Conservation (phyloP, 2,113 vertebrate genomes). For the Rana temporaria region DNA sequence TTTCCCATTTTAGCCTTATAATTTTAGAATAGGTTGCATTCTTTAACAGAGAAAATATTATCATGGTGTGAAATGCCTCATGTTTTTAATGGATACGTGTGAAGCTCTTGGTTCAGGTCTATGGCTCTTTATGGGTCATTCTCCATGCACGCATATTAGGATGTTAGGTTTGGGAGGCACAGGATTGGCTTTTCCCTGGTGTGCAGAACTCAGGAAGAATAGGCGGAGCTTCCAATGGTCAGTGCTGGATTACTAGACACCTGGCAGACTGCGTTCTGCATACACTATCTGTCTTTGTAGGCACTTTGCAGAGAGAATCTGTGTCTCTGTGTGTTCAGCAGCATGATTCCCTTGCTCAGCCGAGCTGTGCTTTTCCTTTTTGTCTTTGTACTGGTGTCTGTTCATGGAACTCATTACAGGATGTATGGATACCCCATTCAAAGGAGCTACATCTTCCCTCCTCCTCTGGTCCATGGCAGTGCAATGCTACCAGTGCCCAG, state of each 20-base stretch:
- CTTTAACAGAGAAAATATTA: too few species aligned
- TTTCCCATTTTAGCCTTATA: too few species aligned
- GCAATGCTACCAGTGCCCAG: constrained; percentile 55
- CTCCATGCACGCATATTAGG: too few species aligned
- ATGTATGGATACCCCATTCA: constrained; percentile 74
- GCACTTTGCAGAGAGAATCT: constrained; percentile 5
- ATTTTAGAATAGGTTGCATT: too few species aligned
- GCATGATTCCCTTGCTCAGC: constrained; percentile 26
- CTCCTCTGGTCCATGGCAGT: constrained; percentile 53
- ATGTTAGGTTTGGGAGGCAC: background rate
- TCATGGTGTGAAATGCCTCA: too few species aligned
- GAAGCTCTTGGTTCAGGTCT: too few species aligned
- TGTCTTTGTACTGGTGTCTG: constrained; percentile 64
- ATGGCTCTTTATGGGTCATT: too few species aligned
- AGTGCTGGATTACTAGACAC: constrained; percentile 41
- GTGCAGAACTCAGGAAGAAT: background rate
- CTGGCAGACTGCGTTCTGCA: constrained; percentile 27
- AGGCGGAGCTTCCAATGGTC: constrained; percentile 20
- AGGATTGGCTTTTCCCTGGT: background rate
- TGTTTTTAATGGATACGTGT: too few species aligned
- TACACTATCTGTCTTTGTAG: constrained; percentile 21
- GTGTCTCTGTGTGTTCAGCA: background rate
- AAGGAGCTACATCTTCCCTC: constrained; percentile 61
- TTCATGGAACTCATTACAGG: constrained; percentile 67
- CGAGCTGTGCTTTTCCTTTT: constrained; percentile 36